Evolutionary conservation across 2,113 vertebrate species (phyloP).

Genomic region (Thalassoma bifasciatum): DNA sequence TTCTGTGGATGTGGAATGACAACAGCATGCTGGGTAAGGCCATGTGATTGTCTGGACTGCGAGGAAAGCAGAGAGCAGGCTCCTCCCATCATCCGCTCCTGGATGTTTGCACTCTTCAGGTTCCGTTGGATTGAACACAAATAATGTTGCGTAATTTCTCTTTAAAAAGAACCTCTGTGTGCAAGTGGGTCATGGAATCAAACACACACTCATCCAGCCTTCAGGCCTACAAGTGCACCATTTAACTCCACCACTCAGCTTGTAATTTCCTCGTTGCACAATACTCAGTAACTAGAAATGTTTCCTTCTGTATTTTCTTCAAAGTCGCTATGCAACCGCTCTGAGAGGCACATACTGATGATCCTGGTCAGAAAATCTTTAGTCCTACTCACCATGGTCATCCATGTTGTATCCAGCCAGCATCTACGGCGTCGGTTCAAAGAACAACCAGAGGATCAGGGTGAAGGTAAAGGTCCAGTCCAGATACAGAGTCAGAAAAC

Average conservation of each 20-base stretch:
- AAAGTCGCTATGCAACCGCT: neutral
- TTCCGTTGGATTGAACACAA: constrained; percentile 18
- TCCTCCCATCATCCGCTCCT: neutral
- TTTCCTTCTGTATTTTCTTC: neutral
- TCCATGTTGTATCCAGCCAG: constrained; percentile 47
- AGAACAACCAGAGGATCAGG: neutral
- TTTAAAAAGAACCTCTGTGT: constrained; percentile 18
- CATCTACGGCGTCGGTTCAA: constrained; percentile 10
- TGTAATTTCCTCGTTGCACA: constrained; percentile 28
- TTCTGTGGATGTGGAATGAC: constrained; percentile 20
- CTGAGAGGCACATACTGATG: constrained; percentile 8
- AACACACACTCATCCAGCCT: neutral
- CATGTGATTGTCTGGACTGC: constrained; percentile 21
- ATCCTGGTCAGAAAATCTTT: neutral
- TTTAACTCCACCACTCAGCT: constrained; percentile 19
- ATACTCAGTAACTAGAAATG: neutral
- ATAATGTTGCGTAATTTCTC: constrained; percentile 25
- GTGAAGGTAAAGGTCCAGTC: constrained; percentile 6
- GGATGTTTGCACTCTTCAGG: constrained; percentile 35
- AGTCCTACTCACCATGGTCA: constrained; percentile 57
- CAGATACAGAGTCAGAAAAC: neutral
- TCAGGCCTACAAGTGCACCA: constrained; percentile 23
- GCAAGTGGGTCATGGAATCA: constrained; percentile 2
- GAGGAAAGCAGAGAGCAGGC: constrained; percentile 20
- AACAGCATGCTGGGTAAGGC: neutral